These are phyloP conservation scores for Agrochola macilenta DNA, from an alignment of 2,888 invertebrate genomes.

Conservation along the genomic window DNA sequence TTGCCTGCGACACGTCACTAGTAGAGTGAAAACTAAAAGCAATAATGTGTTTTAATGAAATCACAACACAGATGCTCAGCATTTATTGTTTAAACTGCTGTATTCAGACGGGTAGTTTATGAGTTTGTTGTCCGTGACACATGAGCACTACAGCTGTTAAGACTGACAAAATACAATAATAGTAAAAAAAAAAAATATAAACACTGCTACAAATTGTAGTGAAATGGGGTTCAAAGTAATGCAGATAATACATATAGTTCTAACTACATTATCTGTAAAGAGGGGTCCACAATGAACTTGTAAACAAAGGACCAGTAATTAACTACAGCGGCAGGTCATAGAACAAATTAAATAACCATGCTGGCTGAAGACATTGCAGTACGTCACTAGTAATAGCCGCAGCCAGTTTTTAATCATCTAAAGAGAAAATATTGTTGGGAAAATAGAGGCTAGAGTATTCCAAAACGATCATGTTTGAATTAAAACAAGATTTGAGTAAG, in stretches of 20 bases:
- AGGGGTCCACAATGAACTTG: background rate
- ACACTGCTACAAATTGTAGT: constrained; percentile 9
- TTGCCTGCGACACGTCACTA: background rate
- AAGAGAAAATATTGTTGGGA: background rate
- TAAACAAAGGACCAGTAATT: background rate
- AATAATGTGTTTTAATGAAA: no score
- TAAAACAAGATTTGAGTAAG: constrained; percentile 29
- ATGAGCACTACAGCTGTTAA: constrained; percentile 20
- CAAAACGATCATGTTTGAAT: background rate
- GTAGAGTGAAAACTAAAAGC: constrained; percentile 11
- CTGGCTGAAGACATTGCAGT: background rate
- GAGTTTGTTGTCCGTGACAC: constrained; percentile 29
- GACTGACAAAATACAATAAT: constrained; percentile 4
- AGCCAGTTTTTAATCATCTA: background rate
- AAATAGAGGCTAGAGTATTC: background rate
- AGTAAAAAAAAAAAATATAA: constrained; percentile 28
- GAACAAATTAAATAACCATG: background rate
- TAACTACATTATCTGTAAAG: background rate
- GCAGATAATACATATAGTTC: background rate
- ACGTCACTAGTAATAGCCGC: background rate
- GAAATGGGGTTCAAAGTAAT: constrained; percentile 7
- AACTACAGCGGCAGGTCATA: background rate
- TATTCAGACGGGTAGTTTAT: constrained; percentile 34
- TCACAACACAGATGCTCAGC: no score
- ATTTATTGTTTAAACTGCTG: constrained; percentile 14